Evolutionary conservation across 2,888 invertebrate species (phyloP), one percentile per base, ranked within the genome.

Genomic region (Pristionchus japonicus): DNA sequence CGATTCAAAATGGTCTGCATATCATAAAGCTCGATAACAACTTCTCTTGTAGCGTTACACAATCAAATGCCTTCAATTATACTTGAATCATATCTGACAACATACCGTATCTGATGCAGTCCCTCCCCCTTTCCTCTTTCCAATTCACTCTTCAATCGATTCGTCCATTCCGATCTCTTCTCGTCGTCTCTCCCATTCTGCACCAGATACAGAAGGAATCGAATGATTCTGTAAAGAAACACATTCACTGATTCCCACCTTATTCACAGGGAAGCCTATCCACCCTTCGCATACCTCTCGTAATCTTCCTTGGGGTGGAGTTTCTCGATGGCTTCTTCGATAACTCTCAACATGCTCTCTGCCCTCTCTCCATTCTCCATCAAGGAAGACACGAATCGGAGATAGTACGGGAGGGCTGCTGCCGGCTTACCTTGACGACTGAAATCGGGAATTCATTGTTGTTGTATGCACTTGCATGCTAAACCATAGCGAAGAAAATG

Each of bases 371-470:
- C 83, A 64, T 86, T 88, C 40, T 88, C 88, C 85, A 90, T 34
- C 0, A 89, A 67, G 4, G 77, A 77, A n/a, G 84, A 70, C 52
- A 90, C 82, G 57, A 87, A 88, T 27, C 90, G 88, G 20, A 90
- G 87, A n/a, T 84, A 57, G 77, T 89, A 90, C 17, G 90, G 90
- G 23, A 90, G 85, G 43, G 90, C 89, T 20, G 84, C 74, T 13
- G 88, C 88, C 20, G 87, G 9, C 80, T 87, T 87, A 11, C 57
- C 57, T 15, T 40, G 37, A 31, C 61, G 37, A 52, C 87, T 86
- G 49, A 20, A 86, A 83, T 43, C 87, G 70, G 49, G 23, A 86
- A 83, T 43, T 11, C 34, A 0, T n/a, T 23, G 4, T n/a, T 23
- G 7, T 57, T 43, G 43, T 43, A 43, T 9, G 7, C 43, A n/a